Evolutionary conservation across 1,140 invertebrate genomes (phyloP).

Genomic region (Drusus annulatus): DNA sequence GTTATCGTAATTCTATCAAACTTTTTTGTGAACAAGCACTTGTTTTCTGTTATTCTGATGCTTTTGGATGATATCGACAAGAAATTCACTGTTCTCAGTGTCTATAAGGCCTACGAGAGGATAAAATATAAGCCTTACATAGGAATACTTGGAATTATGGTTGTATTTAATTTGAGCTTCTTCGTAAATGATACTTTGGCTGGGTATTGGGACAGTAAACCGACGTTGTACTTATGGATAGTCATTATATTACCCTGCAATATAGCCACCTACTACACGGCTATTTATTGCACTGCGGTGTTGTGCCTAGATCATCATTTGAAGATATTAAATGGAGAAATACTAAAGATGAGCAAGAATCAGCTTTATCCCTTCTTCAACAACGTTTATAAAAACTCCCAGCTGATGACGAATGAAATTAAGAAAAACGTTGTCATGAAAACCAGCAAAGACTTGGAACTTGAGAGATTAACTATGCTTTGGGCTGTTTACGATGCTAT

Average conservation of each 20-base stretch:
- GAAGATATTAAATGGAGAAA: constrained; percentile 7
- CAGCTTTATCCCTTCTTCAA: neutral
- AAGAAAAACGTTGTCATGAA: neutral
- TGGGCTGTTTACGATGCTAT: constrained; percentile 15
- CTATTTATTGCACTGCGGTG: neutral
- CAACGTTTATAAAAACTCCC: neutral
- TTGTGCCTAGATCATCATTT: neutral
- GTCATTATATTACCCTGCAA: neutral
- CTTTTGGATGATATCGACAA: neutral
- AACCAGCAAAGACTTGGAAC: neutral
- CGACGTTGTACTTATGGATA: neutral
- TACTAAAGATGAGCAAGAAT: neutral
- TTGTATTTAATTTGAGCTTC: neutral
- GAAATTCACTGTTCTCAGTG: neutral
- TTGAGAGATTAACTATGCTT: neutral
- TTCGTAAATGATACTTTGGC: neutral
- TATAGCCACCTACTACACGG: neutral
- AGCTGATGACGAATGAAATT: neutral
- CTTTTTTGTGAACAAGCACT: neutral
- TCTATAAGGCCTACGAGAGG: too few relatives aligned
- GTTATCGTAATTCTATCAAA: neutral
- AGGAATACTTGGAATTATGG: neutral
- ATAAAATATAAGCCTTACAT: neutral
- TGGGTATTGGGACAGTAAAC: neutral
- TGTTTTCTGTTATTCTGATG: neutral